Base-by-base conservation (phyloP, 2,113 vertebrate species). In the human (Homo sapiens) region DNA sequence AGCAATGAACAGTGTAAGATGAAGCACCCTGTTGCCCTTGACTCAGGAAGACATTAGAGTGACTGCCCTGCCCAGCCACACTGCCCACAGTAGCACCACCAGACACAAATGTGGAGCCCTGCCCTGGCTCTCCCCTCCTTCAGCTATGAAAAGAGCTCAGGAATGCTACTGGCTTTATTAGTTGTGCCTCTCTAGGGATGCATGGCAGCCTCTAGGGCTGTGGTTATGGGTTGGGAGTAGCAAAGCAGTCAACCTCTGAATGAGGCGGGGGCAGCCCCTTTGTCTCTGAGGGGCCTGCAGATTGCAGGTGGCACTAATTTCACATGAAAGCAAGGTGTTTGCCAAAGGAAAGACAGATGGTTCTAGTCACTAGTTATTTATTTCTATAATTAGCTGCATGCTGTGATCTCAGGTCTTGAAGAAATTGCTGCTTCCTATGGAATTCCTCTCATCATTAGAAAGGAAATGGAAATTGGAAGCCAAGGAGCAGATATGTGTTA, bases 331-430 rank as follows among this genome's bases (percentile, higher is more conserved):
- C 92, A 97, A 98, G 90, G 95, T 97, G 83, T 78, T 93, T 98
- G 97, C 98, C 98, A 98, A 98, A 97, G 79, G 95, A 98, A 96
- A 98, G 98, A 98, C 99, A 99, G 99, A 99, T 99, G 99, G 99
- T 97, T 97, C 75, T 90, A 98, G 98, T 98, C 98, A 97, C 97
- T 43, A 92, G 98, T 98, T 99, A 98, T 98, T 99, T 98, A 99
- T 99, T 98, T 98, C 98, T 98, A 98, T 98, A 99, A 99, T 99
- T 98, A 99, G 94, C 83, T 64, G 35, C 98, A 97, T 97, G 97
- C 98, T 99, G 98, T 79, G 97, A 97, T 97, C 97, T 98, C 93
- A 73, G 94, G 97, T 97, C 97, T 98, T 98, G 93, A 98, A 98
- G 98, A 97, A 98, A 98, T 84, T 92, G 92, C 90, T 1, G 55